Conservation (phyloP, 2,888 invertebrate species). For the Agrochola macilenta region DNA sequence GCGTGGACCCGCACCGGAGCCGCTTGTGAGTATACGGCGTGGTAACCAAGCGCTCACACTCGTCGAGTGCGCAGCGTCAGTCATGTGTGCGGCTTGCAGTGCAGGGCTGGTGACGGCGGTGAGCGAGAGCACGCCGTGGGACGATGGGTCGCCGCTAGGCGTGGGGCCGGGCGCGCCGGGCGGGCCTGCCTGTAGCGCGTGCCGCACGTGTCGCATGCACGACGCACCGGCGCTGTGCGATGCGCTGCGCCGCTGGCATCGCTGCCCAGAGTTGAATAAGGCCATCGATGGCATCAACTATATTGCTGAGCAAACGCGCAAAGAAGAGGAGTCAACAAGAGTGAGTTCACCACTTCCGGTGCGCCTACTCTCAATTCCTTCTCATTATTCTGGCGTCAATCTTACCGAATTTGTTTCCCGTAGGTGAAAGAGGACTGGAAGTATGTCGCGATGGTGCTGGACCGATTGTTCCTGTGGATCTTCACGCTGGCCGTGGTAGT, state of each 20-base stretch:
- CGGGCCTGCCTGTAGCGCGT: constrained; percentile 73
- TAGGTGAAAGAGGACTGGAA: constrained; percentile 99
- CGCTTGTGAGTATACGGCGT: constrained; percentile 81
- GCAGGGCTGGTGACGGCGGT: constrained; percentile 76
- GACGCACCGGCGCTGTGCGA: constrained; percentile 91
- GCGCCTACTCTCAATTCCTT: neutral
- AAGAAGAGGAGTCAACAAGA: constrained; percentile 97
- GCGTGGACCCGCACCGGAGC: constrained; percentile 91
- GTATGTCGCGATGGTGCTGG: constrained; percentile 99
- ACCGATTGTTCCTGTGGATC: constrained; percentile 98
- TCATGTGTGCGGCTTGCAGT: constrained; percentile 63
- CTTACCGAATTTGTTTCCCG: constrained; percentile 83
- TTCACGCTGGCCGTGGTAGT: constrained; percentile 98
- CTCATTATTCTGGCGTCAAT: neutral
- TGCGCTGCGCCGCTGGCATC: constrained; percentile 95
- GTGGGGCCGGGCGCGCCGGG: constrained; percentile 69
- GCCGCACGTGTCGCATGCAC: constrained; percentile 90
- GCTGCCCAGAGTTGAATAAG: constrained; percentile 97
- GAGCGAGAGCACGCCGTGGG: constrained; percentile 70
- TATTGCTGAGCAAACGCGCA: constrained; percentile 97
- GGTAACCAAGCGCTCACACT: neutral
- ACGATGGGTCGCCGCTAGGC: constrained; percentile 67
- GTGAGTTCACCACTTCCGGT: constrained; percentile 87
- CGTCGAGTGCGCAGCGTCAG: neutral
- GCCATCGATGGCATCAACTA: constrained; percentile 98